Conservation (phyloP, 2,113 vertebrate genomes). For the Muntiacus reevesi region DNA sequence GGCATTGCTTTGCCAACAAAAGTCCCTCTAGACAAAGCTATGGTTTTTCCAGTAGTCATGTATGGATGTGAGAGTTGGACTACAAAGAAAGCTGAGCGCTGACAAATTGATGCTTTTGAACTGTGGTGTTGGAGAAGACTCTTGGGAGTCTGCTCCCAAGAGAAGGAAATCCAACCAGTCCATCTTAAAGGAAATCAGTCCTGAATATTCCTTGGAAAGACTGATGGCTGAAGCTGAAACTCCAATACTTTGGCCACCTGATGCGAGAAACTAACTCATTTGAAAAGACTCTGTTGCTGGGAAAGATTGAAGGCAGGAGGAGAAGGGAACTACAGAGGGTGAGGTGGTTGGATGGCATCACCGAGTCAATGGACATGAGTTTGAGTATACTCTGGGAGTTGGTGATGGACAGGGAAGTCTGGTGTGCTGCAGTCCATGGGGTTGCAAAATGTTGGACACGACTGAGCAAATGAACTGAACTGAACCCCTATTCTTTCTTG, state of each 20-base stretch:
- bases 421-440: neutral
- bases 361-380: neutral
- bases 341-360: neutral
- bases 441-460: neutral
- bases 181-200: neutral
- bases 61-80: neutral
- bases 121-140: neutral
- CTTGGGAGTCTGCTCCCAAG: neutral
- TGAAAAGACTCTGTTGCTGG: neutral
- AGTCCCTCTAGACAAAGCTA: neutral
- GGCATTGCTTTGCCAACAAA: neutral
- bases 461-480: neutral
- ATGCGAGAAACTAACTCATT: neutral
- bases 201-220: neutral
- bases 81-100: neutral
- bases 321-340: fast-evolving
- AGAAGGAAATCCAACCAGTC: neutral
- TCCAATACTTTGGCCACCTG: neutral
- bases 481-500: neutral
- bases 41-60: neutral
- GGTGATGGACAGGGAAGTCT: neutral
- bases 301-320: neutral
- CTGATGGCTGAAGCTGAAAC: neutral
- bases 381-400: neutral
- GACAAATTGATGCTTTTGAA: neutral